phyloP scores from a whole-genome alignment of 2,888 invertebrate genomes.

The Melangyna quadrimaculata region DNA sequence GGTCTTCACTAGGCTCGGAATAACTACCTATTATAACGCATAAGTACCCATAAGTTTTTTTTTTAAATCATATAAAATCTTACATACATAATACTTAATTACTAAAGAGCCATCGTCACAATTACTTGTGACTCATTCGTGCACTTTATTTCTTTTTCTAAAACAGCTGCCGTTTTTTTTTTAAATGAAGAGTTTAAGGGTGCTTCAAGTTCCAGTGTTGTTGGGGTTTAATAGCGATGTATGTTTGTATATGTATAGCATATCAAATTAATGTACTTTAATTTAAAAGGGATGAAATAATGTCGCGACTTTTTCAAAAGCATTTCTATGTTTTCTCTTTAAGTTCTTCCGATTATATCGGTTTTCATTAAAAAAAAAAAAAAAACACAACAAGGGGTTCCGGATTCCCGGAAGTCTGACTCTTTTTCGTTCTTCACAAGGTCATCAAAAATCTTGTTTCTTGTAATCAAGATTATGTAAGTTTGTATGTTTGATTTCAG shows the following conservation, averaged over 20 bases:
- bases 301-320: neutral
- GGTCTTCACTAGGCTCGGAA: too few relatives aligned
- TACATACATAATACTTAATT: too few relatives aligned
- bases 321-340: constrained; percentile 1
- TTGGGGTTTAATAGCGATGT: neutral
- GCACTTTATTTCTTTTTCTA: neutral
- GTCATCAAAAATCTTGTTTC: neutral
- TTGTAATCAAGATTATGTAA: too few relatives aligned
- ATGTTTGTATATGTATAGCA: neutral
- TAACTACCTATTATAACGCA: too few relatives aligned
- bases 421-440: neutral
- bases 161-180: neutral
- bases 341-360: neutral
- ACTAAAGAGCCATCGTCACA: neutral
- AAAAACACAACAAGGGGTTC: neutral
- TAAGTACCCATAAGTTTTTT: too few relatives aligned
- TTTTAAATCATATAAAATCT: too few relatives aligned
- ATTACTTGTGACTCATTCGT: neutral
- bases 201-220: neutral
- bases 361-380: neutral
- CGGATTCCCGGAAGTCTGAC: neutral
- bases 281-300: neutral
- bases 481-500: neutral
- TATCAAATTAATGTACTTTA: neutral
- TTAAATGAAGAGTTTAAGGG: neutral